These are phyloP conservation scores for Trachelipus rathkii DNA, from an alignment of 1,140 invertebrate species.

Conservation along the genomic window DNA sequence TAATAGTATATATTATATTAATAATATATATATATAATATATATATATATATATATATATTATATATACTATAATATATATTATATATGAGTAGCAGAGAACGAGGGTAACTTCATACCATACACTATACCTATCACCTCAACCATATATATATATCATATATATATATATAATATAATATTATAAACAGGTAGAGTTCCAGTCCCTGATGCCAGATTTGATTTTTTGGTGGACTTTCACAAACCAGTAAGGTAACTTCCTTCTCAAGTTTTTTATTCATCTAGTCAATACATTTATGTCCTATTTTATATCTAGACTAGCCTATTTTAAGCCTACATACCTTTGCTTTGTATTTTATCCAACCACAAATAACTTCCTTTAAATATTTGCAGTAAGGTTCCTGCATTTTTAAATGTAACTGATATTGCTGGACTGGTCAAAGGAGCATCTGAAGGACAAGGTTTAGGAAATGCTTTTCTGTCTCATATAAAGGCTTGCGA, in stretches of 20 bases:
- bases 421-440: constrained; percentile 98
- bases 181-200: constrained; percentile 85
- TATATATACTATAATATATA: too few relatives aligned
- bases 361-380: neutral
- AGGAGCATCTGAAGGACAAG: constrained; percentile 95
- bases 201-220: constrained; percentile 92
- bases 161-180: constrained; percentile 48
- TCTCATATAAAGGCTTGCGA: constrained; percentile 98
- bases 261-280: constrained; percentile 27
- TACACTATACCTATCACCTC: too few relatives aligned
- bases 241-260: constrained; percentile 86
- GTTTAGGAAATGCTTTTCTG: constrained; percentile 95
- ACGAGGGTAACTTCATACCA: too few relatives aligned
- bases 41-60: constrained; percentile 49
- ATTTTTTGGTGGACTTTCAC: constrained; percentile 88
- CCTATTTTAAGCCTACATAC: neutral
- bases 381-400: constrained; percentile 75
- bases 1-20: too few relatives aligned
- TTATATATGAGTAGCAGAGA: too few relatives aligned
- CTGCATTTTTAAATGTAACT: constrained; percentile 92
- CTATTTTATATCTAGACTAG: neutral
- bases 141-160: too few relatives aligned
- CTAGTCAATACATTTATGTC: neutral
- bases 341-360: neutral
- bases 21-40: neutral